Percentiles rank a stretch among this genome's conserved stretches.
Evolutionary conservation across 2,113 vertebrate genomes (phyloP).

Genomic region (Podarcis muralis): DNA sequence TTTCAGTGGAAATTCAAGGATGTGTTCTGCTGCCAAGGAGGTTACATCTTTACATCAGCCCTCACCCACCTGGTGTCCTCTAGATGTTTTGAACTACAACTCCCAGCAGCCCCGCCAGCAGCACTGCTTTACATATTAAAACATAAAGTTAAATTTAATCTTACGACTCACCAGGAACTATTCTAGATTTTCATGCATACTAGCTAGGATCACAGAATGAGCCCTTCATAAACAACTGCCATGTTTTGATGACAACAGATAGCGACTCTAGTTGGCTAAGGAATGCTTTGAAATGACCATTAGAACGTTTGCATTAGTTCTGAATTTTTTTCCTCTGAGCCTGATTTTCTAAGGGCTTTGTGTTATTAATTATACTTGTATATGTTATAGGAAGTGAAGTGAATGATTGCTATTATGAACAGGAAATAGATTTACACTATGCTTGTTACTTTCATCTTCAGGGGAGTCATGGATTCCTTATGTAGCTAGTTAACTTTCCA

Average conservation of each 20-base stretch:
- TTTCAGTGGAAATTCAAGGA: neutral
- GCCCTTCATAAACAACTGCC: neutral
- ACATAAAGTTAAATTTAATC: neutral
- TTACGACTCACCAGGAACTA: neutral
- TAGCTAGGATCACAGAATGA: neutral
- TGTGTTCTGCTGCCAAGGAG: neutral
- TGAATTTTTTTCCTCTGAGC: neutral
- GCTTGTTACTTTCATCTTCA: neutral
- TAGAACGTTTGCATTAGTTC: neutral
- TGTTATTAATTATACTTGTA: neutral
- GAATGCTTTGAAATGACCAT: neutral
- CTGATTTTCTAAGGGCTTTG: neutral
- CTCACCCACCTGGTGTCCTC: too few relatives aligned
- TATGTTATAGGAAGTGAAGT: neutral
- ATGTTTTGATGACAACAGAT: neutral
- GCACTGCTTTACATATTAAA: neutral
- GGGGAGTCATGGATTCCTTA: neutral
- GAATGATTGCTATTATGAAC: neutral
- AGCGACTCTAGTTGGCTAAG: neutral
- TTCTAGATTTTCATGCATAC: neutral
- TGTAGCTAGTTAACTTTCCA: neutral
- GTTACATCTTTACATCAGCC: neutral
- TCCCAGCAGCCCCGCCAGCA: too few relatives aligned
- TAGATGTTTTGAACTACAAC: too few relatives aligned
- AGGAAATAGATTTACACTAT: neutral